These are phyloP conservation scores for Serinus canaria DNA, from an alignment of 2,113 vertebrate genomes.

Conservation along the genomic window DNA sequence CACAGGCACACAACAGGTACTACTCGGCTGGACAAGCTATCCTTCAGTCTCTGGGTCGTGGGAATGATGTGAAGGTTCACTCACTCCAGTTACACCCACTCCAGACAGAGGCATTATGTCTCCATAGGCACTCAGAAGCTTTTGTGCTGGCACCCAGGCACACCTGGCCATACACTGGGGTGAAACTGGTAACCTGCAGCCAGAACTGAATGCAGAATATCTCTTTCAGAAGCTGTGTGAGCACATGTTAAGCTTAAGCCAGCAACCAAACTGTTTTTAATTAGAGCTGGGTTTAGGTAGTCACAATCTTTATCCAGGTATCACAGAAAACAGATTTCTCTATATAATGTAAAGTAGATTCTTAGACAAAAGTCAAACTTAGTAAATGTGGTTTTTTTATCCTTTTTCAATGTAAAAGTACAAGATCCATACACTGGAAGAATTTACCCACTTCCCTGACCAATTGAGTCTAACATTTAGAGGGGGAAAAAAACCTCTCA, in stretches of 20 bases:
- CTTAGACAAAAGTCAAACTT: background rate
- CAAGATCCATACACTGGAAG: background rate
- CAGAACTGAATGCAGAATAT: background rate
- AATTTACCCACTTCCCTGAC: background rate
- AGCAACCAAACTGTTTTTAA: background rate
- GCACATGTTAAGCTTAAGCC: background rate
- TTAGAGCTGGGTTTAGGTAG: background rate
- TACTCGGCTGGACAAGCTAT: background rate
- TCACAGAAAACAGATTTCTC: background rate
- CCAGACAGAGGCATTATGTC: background rate
- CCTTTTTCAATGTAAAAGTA: background rate
- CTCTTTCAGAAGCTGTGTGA: background rate
- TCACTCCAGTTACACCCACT: fast-evolving
- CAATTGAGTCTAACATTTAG: background rate
- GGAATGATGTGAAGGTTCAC: fast-evolving
- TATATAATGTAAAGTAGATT: background rate
- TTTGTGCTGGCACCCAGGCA: background rate
- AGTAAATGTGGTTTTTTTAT: background rate
- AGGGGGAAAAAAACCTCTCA: background rate
- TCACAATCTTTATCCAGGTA: background rate
- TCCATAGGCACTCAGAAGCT: background rate
- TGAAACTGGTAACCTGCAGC: fast-evolving
- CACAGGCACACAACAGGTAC: fast-evolving
- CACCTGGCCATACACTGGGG: fast-evolving
- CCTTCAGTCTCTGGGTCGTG: fast-evolving